Percentiles rank a stretch among this genome's conserved stretches.
Evolutionary conservation across 1,140 invertebrate species (phyloP).

Genomic region (Ostrea denselamellosa): DNA sequence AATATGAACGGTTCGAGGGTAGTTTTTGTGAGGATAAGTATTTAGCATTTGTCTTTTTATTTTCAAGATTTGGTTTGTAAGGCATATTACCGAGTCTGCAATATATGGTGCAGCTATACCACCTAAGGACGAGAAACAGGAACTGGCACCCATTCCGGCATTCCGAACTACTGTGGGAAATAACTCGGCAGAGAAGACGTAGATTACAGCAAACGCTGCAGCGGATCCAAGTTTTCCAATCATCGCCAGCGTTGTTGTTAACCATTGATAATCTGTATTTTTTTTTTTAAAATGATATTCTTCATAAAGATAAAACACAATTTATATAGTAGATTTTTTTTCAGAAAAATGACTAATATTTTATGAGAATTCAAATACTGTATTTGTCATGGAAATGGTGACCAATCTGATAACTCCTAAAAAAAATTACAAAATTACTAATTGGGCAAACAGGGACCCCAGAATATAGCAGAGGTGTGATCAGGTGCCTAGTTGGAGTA

Average conservation of each 20-base stretch:
- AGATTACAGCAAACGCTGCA: constrained; percentile 83
- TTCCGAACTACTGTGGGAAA: constrained; percentile 92
- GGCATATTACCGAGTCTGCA: constrained; percentile 61
- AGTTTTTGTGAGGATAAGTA: not conserved
- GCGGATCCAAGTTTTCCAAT: constrained; percentile 83
- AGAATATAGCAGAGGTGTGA: too few species aligned
- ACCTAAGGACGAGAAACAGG: constrained; percentile 87
- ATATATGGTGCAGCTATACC: constrained; percentile 85
- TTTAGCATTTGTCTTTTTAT: constrained; percentile 79
- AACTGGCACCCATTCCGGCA: constrained; percentile 88
- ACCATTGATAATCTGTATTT: constrained; percentile 37
- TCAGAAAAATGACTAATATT: too few species aligned
- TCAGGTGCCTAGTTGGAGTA: too few species aligned
- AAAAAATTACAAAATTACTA: too few species aligned
- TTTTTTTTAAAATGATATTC: constrained; percentile 81
- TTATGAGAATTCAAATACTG: too few species aligned
- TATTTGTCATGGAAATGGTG: too few species aligned
- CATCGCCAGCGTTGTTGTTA: constrained; percentile 82
- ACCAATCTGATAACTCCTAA: too few species aligned
- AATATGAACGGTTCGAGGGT: too few species aligned
- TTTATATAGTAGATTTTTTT: too few species aligned
- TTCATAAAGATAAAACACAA: too few species aligned
- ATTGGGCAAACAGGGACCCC: too few species aligned
- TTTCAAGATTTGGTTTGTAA: not conserved
- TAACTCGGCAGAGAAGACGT: constrained; percentile 90